phyloP scores from a whole-genome alignment of 2,888 invertebrate species.

The Resseliella maxima region DNA sequence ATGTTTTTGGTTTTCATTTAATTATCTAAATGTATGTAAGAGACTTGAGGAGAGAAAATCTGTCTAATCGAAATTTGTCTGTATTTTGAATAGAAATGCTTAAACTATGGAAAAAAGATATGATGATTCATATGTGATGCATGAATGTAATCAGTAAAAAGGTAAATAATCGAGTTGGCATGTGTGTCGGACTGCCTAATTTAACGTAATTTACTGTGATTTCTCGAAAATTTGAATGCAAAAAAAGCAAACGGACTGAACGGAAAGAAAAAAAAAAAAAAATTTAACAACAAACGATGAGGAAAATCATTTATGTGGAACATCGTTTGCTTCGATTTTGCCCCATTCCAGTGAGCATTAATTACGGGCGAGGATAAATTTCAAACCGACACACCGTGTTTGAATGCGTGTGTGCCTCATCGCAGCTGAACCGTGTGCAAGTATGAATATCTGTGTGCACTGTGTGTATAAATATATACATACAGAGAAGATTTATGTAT shows the following conservation, averaged over 20 bases:
- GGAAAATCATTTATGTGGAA: slow-evolving; percentile 51
- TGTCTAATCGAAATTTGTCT: not conserved
- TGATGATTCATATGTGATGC: not conserved
- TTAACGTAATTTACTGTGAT: slow-evolving; percentile 28
- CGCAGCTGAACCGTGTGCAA: not conserved
- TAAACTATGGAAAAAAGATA: not conserved
- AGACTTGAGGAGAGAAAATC: not conserved
- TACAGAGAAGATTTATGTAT: slow-evolving; percentile 23
- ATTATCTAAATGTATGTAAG: slow-evolving; percentile 28
- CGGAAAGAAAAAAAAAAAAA: too few relatives aligned
- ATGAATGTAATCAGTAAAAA: not conserved
- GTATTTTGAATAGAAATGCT: not conserved
- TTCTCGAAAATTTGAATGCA: slow-evolving; percentile 16
- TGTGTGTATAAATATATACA: not conserved
- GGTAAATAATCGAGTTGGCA: not conserved
- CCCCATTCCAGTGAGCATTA: slow-evolving; percentile 1
- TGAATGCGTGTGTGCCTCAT: not conserved
- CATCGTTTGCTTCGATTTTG: slow-evolving; percentile 34
- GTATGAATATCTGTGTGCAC: not conserved
- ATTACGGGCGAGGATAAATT: slow-evolving; percentile 30
- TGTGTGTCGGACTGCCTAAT: not conserved
- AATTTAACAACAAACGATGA: not conserved
- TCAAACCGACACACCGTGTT: not conserved
- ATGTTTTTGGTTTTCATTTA: not conserved
- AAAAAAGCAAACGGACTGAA: slow-evolving; percentile 17